Base-by-base conservation (phyloP, 2,888 invertebrate species). In the Trimorus sp. region DNA sequence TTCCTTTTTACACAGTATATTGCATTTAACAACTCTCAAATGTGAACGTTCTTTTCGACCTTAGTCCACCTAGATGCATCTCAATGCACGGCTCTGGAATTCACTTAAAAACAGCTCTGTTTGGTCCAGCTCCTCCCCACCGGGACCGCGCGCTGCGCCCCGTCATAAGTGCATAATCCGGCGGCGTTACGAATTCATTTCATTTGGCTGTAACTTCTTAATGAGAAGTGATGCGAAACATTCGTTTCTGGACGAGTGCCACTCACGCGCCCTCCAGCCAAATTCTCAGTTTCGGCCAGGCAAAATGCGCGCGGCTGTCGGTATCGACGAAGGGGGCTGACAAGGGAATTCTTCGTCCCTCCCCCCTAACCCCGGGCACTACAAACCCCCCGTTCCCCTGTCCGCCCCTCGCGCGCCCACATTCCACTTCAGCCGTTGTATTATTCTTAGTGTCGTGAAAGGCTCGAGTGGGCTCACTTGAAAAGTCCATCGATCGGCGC, bases 391-490 rank as follows among this genome's bases (percentile, higher is more conserved):
- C 56, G 62, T 51, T 79, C 56, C 62, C 76, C 82, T 59, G 59
- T 81, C 82, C 84, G 81, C 86, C 85, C 84, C 84, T 1, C 26
- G 26, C 26, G 26, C 26, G 26, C 26, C 83, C 79, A 78, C 82
- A 86, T 86, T 87, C 87, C 83, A 88, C 84, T 85, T 77, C 73
- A 76, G 74, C 77, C 85, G 83, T 81, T 87, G 88, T 90, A 89
- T 90, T 90, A 89, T 90, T 90, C 90, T 89, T 89, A 87, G 87
- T 87, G 88, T 86, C 87, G 66, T 54, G 87, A 85, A 89, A 89
- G 87, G 87, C 88, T 90, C 87, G 85, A 90, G 90, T 87, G 86
- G 88, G 86, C 86, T 86, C 85, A 86, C 87, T 88, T 85, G 85
- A 85, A 74, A 83, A 84, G 86, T 87, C 87, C 86, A 89, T 89